Conservation (phyloP, 1,140 invertebrate genomes). For the Calliopsis andreniformis region DNA sequence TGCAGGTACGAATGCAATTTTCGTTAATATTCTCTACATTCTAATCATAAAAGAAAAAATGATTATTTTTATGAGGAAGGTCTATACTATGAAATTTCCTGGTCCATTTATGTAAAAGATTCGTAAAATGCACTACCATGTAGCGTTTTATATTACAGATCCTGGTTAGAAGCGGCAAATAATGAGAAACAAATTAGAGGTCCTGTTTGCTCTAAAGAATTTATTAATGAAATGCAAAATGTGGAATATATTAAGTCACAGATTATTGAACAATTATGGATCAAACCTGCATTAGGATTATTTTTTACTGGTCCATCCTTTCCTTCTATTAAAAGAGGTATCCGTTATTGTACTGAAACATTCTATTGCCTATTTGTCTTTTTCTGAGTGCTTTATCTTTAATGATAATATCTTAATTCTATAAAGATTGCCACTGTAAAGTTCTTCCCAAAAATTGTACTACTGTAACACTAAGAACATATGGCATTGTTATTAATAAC, state of each 20-base stretch:
- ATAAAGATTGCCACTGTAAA: constrained; percentile 58
- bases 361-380: background rate
- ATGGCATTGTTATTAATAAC: constrained; percentile 51
- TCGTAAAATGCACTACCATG: background rate
- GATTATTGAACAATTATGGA: constrained; percentile 57
- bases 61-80: background rate
- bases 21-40: background rate
- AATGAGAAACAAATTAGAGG: constrained; percentile 59
- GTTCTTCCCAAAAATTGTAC: constrained; percentile 53
- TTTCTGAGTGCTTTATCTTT: background rate
- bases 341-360: background rate
- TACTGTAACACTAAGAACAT: constrained; percentile 37
- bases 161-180: constrained; percentile 70
- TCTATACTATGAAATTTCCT: background rate
- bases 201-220: constrained; percentile 33
- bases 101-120: background rate
- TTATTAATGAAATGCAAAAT: background rate
- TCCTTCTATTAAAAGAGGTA: background rate
- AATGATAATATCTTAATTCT: constrained; percentile 12
- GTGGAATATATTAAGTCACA: background rate
- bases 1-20: constrained; percentile 69
- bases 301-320: constrained; percentile 34
- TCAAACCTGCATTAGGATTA: constrained; percentile 69
- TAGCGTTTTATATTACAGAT: constrained; percentile 55
- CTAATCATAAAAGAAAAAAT: background rate